These are phyloP conservation scores for Pungitius pungitius DNA, from an alignment of 2,113 vertebrate genomes.

Conservation along the genomic window DNA sequence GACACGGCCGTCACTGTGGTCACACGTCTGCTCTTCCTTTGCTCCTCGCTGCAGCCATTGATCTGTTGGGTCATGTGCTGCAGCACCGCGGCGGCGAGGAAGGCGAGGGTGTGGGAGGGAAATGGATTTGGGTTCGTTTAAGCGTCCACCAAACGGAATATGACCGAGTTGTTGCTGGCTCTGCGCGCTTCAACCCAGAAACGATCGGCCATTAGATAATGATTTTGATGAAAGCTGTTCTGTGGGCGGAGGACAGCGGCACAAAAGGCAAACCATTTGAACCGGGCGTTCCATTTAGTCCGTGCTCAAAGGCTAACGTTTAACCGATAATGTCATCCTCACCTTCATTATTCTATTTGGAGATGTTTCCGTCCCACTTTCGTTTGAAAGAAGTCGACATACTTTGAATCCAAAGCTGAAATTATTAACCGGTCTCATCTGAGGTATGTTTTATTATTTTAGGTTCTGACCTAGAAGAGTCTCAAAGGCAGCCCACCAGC, in stretches of 20 bases:
- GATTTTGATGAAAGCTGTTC: slow-evolving; percentile 72
- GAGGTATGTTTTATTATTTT: slow-evolving; percentile 1
- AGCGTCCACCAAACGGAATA: slow-evolving; percentile 62
- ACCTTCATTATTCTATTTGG: slow-evolving; percentile 39
- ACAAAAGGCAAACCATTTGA: slow-evolving; percentile 72
- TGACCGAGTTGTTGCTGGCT: slow-evolving; percentile 60
- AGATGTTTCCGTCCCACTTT: slow-evolving; percentile 52
- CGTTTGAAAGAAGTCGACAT: slow-evolving; percentile 40
- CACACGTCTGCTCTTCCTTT: slow-evolving; percentile 31
- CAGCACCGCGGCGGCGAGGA: slow-evolving; percentile 41
- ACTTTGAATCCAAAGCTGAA: slow-evolving; percentile 11
- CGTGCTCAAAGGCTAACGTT: slow-evolving; percentile 62
- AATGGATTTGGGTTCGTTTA: slow-evolving; percentile 68
- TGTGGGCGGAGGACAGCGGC: slow-evolving; percentile 69
- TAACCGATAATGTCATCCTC: slow-evolving; percentile 52
- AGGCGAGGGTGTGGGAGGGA: slow-evolving; percentile 64
- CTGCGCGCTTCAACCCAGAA: slow-evolving; percentile 48
- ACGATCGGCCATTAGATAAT: slow-evolving; percentile 72
- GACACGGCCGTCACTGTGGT: slow-evolving; percentile 15
- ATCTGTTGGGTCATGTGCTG: slow-evolving; percentile 49
- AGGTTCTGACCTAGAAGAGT: slow-evolving; percentile 43
- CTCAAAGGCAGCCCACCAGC: slow-evolving; percentile 35
- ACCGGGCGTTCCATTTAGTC: slow-evolving; percentile 67
- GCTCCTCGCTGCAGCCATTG: slow-evolving; percentile 15
- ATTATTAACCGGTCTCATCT: slow-evolving; percentile 12